These are phyloP conservation scores for Melieria crassipennis DNA, from an alignment of 2,888 invertebrate species.

Conservation along the genomic window DNA sequence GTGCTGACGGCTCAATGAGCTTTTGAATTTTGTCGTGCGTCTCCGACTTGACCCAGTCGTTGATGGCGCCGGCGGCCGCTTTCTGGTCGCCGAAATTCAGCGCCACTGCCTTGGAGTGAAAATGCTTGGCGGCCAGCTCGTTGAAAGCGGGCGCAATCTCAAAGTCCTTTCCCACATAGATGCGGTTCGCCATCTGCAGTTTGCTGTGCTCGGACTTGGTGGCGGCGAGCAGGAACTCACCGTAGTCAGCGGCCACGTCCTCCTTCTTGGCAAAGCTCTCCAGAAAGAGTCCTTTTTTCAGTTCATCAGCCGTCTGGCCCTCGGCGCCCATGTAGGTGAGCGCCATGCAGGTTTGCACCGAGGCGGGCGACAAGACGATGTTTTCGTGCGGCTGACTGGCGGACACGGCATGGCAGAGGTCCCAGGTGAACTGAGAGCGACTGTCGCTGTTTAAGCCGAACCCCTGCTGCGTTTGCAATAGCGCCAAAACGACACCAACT, in stretches of 20 bases:
- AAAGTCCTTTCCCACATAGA: conserved; percentile 32
- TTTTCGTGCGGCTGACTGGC: conserved; percentile 30
- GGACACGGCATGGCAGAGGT: conserved; percentile 12
- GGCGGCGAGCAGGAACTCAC: conserved; percentile 32
- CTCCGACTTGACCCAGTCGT: conserved; percentile 38
- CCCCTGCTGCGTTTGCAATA: neutral
- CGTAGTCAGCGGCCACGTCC: conserved; percentile 41
- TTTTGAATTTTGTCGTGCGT: conserved; percentile 39
- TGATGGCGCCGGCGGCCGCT: conserved; percentile 67
- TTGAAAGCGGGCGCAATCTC: conserved; percentile 36
- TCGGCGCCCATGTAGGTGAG: conserved; percentile 76
- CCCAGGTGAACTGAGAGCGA: conserved; percentile 14
- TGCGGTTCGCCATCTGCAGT: conserved; percentile 68
- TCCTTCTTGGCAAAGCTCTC: conserved; percentile 29
- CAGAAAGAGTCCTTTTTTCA: conserved; percentile 35
- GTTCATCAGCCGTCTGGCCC: conserved; percentile 56
- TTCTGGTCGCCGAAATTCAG: conserved; percentile 53
- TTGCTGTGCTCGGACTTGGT: conserved; percentile 28
- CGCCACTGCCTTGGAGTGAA: conserved; percentile 35
- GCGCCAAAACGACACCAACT: too few relatives aligned
- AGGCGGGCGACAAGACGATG: conserved; percentile 53
- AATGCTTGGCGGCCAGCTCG: conserved; percentile 31
- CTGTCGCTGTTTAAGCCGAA: conserved; percentile 5
- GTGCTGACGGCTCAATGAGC: conserved; percentile 27
- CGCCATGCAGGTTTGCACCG: conserved; percentile 75